Conservation (phyloP, 2,888 invertebrate genomes). For the Hermodice carunculata region DNA sequence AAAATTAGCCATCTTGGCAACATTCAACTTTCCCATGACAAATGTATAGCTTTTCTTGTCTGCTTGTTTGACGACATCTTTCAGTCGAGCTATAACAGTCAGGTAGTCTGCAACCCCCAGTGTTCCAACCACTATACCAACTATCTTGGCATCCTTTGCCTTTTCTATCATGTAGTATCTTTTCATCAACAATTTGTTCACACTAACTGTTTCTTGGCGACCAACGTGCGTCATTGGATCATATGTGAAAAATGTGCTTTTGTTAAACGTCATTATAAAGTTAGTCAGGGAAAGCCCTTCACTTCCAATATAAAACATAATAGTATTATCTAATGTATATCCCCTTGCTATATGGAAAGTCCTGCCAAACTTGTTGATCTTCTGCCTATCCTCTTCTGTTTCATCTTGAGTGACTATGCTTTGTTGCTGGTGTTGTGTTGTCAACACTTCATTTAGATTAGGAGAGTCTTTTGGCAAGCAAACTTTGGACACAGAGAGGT, state of each 20-base stretch:
- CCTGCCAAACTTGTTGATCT: conserved; percentile 46
- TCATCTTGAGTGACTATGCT: background rate
- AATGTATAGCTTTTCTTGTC: conserved; percentile 92
- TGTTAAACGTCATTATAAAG: conserved; percentile 70
- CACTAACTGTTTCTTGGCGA: conserved; percentile 49
- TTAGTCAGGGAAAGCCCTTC: conserved; percentile 78
- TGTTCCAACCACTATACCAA: conserved; percentile 93
- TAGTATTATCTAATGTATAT: conserved; percentile 71
- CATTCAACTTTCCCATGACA: conserved; percentile 94
- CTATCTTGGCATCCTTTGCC: conserved; percentile 87
- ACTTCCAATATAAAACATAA: conserved; percentile 78
- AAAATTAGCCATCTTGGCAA: conserved; percentile 95
- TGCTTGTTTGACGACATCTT: conserved; percentile 79
- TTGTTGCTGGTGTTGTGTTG: background rate
- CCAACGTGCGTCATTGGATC: conserved; percentile 55
- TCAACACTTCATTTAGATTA: no score
- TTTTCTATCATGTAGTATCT: conserved; percentile 89
- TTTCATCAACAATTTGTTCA: conserved; percentile 80
- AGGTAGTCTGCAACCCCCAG: conserved; percentile 83
- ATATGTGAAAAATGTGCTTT: conserved; percentile 66
- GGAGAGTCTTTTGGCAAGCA: no score
- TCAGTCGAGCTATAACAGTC: conserved; percentile 81
- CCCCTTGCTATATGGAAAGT: conserved; percentile 38
- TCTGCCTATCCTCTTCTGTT: background rate
- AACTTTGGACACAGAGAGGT: conserved; percentile 35